phyloP scores from a whole-genome alignment of 2,888 invertebrate genomes.

The Dioctria rufipes region DNA sequence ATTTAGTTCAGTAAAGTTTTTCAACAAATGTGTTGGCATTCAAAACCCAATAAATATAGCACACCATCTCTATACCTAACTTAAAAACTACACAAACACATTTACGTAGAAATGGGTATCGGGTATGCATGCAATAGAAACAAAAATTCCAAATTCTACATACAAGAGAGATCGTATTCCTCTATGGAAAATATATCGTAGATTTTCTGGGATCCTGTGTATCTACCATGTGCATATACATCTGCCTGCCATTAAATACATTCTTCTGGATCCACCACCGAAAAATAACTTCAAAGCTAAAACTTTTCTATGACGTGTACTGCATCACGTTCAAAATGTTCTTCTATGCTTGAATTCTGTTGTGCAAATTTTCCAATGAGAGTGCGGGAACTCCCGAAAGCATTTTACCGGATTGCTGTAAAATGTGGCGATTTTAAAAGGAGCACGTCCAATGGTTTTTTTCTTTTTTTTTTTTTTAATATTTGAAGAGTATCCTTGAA shows the following conservation, averaged over 20 bases:
- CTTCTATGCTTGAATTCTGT: neutral
- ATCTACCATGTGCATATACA: neutral
- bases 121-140: neutral
- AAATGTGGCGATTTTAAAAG: constrained; percentile 16
- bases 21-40: constrained; percentile 23
- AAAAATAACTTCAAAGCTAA: constrained; percentile 32
- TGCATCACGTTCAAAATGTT: constrained; percentile 8
- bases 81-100: too few relatives aligned
- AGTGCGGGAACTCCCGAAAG: neutral
- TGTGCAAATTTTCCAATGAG: constrained; percentile 32
- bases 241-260: neutral
- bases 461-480: constrained; percentile 12
- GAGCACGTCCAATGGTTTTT: constrained; percentile 3
- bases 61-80: too few relatives aligned
- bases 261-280: neutral
- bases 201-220: constrained; percentile 8
- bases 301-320: neutral
- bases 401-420: constrained; percentile 29
- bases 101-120: neutral
- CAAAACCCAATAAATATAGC: constrained; percentile 16
- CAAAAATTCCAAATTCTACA: neutral
- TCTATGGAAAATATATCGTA: neutral
- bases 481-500: constrained; percentile 23
- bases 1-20: neutral
- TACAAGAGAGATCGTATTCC: neutral